phyloP scores from a whole-genome alignment of 1,140 invertebrate species.

The Mizuhopecten yessoensis region DNA sequence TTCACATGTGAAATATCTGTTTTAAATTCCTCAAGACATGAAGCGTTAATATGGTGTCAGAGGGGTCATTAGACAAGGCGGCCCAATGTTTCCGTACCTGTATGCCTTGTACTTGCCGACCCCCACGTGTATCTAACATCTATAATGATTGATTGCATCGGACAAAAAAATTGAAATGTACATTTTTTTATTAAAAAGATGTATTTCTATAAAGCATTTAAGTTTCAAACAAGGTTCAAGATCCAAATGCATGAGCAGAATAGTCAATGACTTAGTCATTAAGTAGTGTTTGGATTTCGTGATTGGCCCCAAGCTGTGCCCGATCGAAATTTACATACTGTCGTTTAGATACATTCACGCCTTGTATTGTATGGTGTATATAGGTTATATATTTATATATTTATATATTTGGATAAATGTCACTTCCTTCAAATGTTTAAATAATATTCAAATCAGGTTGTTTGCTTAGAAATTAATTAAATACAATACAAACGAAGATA shows the following conservation, averaged over 20 bases:
- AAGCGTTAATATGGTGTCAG: not conserved
- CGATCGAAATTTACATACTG: not conserved
- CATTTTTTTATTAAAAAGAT: not conserved
- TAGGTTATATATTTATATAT: too few relatives aligned
- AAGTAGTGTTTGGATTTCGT: not conserved
- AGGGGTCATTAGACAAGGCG: not conserved
- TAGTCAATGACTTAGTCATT: not conserved
- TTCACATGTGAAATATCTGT: constrained; percentile 13
- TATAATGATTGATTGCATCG: not conserved
- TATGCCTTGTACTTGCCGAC: not conserved
- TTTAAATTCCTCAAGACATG: not conserved
- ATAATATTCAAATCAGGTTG: too few relatives aligned
- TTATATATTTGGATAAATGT: too few relatives aligned
- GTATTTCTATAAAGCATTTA: constrained; percentile 28
- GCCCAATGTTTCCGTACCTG: not conserved
- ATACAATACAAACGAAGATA: too few relatives aligned
- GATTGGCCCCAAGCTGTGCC: not conserved
- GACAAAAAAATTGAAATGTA: not conserved
- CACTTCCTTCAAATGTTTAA: too few relatives aligned
- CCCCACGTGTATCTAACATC: not conserved
- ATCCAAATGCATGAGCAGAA: not conserved
- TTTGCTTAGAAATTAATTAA: too few relatives aligned
- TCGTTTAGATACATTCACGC: not conserved
- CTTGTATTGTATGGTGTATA: too few relatives aligned
- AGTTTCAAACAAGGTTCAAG: not conserved